Conservation (phyloP, 2,888 invertebrate genomes). For the Acrobasis suavella region DNA sequence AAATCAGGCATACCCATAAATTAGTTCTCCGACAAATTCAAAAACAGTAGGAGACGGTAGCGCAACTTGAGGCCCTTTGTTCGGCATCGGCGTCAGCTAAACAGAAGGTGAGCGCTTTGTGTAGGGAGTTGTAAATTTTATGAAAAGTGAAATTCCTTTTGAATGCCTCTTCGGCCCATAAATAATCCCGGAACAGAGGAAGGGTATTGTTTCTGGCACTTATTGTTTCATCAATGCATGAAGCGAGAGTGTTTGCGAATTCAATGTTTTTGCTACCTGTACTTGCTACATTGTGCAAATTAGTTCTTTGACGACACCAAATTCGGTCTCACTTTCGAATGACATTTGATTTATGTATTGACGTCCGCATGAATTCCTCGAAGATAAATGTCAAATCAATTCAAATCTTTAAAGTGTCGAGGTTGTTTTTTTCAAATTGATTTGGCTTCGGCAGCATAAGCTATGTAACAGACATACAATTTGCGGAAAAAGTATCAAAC, state of each 20-base stretch:
- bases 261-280: constrained; percentile 62
- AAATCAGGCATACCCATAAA: constrained; percentile 75
- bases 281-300: constrained; percentile 54
- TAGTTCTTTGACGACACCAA: constrained; percentile 34
- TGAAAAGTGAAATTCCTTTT: constrained; percentile 83
- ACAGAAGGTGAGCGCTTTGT: constrained; percentile 81
- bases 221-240: constrained; percentile 78
- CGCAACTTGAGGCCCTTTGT: constrained; percentile 76
- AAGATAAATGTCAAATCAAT: constrained; percentile 16
- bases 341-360: constrained; percentile 27
- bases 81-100: constrained; percentile 76
- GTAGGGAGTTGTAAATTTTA: constrained; percentile 79
- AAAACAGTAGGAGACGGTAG: constrained; percentile 82
- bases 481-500: too few relatives aligned
- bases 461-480: not conserved
- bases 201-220: constrained; percentile 77
- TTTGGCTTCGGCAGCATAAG: constrained; percentile 1
- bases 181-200: constrained; percentile 75
- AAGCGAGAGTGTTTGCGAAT: constrained; percentile 70
- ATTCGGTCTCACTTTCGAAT: constrained; percentile 47
- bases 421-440: not conserved
- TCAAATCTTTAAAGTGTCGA: constrained; percentile 5
- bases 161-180: constrained; percentile 76
- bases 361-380: constrained; percentile 16
- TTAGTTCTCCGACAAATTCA: constrained; percentile 77